Base-by-base conservation (phyloP, 2,888 invertebrate genomes). In the Stegana nigrithorax region DNA sequence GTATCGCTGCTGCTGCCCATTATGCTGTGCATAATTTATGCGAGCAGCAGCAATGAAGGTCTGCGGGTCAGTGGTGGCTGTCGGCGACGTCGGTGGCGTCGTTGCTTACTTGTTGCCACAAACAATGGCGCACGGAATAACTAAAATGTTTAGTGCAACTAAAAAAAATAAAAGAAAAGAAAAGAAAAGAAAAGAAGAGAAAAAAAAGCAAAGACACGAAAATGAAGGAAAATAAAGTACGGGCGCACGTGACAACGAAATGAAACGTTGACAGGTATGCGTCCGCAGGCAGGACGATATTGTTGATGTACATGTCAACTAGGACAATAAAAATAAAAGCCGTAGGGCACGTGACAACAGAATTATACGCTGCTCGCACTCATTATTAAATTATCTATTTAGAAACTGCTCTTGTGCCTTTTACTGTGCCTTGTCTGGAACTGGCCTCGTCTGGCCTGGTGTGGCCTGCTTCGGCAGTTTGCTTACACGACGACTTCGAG, bases 261-360 rank as follows among this genome's bases (percentile, higher is more conserved):
- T 69, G 67, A 45, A 59, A 45, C 70, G 77, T 66, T 71, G 77
- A 77, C 77, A 75, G 75, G 71, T 77, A 60, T 62, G 70, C 66
- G 17, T 47, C 4, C 47, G 25, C 12, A 45, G 47, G 26, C 55
- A 36, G 47, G 66, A 36, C 39, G 51, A 25, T 67, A 39, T 32
- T 59, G 39, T 64, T 29, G 21, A 71, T 65, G 61, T n/a, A n/a
- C n/a, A 60, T 66, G 67, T 77, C 77, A 75, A 53, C 53, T 4
- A 19, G 19, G 12, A 45, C 23, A 75, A 76, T 74, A 78, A 74
- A 70, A 65, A 71, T 74, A 73, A 74, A 73, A 72, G 74, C 65
- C 65, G 64, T 39, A 27, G 63, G 74, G 78, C 73, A 76, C 78
- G 78, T 78, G 78, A 78, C 80, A 70, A 39, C 14, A n/a, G 14